A percentile compares a stretch with the other conserved stretches of the same genome.
These are phyloP conservation scores for Drosophila quadrilineata DNA, from an alignment of 1,140 invertebrate genomes.

Conservation along the genomic window DNA sequence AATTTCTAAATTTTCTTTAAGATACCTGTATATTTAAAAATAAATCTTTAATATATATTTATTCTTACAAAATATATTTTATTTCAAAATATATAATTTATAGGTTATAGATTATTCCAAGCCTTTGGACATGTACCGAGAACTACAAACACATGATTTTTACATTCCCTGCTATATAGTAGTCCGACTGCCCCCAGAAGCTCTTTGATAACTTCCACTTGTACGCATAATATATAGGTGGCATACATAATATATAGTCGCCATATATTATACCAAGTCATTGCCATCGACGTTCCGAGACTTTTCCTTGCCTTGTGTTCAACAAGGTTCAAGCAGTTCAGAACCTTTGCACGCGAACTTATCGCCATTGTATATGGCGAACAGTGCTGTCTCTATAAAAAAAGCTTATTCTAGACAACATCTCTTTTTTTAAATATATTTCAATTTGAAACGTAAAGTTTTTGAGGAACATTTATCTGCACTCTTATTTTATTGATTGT, in stretches of 20 bases:
- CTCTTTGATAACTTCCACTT: constrained; percentile 50
- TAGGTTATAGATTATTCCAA: too few relatives aligned
- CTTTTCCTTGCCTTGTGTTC: constrained; percentile 38
- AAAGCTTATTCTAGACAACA: too few relatives aligned
- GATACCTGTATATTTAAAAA: too few relatives aligned
- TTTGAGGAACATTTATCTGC: not conserved
- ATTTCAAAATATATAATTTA: too few relatives aligned
- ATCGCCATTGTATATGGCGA: constrained; percentile 40
- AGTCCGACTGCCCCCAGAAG: constrained; percentile 9
- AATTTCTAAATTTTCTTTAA: too few relatives aligned
- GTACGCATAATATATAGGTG: constrained; percentile 10
- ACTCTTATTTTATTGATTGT: not conserved
- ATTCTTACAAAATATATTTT: too few relatives aligned
- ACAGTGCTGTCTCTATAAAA: not conserved
- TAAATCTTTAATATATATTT: too few relatives aligned
- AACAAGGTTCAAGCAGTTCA: constrained; percentile 72
- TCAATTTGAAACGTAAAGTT: not conserved
- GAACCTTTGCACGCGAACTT: constrained; percentile 74
- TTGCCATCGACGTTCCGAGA: not conserved
- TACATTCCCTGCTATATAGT: not conserved
- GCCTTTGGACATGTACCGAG: too few relatives aligned
- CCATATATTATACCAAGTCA: constrained; percentile 30
- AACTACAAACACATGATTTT: constrained; percentile 41
- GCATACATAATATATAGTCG: constrained; percentile 8
- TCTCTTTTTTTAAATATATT: not conserved